These are phyloP conservation scores for Cebus imitator DNA, from an alignment of 2,113 vertebrate species.

Conservation along the genomic window DNA sequence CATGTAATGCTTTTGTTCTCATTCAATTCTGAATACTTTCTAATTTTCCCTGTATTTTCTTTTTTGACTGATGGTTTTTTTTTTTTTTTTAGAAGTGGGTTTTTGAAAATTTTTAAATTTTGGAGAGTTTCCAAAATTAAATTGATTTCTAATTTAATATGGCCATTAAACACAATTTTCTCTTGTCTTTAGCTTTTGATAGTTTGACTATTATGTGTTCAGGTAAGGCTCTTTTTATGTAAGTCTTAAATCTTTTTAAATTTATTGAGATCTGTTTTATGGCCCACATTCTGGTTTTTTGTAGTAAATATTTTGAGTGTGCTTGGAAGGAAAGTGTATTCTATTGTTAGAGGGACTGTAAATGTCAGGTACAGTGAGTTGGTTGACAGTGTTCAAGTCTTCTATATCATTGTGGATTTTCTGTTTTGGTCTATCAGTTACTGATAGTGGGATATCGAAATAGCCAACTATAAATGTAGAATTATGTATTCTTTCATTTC, in stretches of 20 bases:
- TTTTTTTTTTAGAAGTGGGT: background rate
- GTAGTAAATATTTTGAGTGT: background rate
- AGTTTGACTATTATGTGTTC: background rate
- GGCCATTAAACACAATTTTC: background rate
- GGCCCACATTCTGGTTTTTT: background rate
- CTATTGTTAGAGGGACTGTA: background rate
- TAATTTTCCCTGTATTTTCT: background rate
- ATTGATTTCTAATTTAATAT: background rate
- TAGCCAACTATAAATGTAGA: background rate
- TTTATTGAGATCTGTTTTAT: background rate
- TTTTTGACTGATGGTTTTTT: background rate
- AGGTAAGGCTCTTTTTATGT: background rate
- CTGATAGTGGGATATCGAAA: background rate
- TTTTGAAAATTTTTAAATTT: background rate
- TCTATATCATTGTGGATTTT: background rate
- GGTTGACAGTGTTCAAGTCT: background rate
- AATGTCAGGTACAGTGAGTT: background rate
- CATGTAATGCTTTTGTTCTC: background rate
- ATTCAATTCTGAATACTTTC: background rate
- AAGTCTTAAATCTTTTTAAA: background rate
- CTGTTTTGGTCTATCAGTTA: background rate
- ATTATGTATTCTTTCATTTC: background rate
- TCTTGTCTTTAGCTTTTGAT: background rate
- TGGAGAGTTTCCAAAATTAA: background rate
- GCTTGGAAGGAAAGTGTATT: background rate